These are phyloP conservation scores for Chorisops tibialis DNA, from an alignment of 2,888 invertebrate species.

Conservation along the genomic window DNA sequence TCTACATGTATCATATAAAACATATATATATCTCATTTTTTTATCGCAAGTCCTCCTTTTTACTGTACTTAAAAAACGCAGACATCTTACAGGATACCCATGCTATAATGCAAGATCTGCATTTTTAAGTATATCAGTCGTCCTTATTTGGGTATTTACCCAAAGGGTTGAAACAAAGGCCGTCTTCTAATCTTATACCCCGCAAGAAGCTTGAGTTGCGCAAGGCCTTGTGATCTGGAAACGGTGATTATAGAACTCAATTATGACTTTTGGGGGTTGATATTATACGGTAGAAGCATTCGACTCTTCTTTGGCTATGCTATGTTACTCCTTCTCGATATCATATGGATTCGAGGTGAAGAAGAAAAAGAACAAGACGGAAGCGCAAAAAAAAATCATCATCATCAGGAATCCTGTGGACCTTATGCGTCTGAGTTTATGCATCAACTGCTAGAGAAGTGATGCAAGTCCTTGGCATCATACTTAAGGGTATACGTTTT, in stretches of 20 bases:
- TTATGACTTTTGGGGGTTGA: conserved; percentile 30
- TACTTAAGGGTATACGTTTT: conserved; percentile 8
- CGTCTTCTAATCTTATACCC: conserved; percentile 23
- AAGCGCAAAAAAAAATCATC: conserved; percentile 21
- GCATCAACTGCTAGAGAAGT: conserved; percentile 30
- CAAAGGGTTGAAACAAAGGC: conserved; percentile 31
- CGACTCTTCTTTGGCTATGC: too few species aligned
- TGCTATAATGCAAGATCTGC: conserved; percentile 33
- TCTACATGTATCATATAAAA: background rate
- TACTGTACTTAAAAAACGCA: conserved; percentile 26
- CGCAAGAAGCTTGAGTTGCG: background rate
- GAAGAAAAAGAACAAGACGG: conserved; percentile 18
- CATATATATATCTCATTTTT: conserved; percentile 5
- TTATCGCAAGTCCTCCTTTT: conserved; percentile 1
- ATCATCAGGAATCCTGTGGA: conserved; percentile 18
- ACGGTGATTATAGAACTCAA: conserved; percentile 32
- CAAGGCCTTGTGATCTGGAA: conserved; percentile 32
- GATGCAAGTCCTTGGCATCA: conserved; percentile 29
- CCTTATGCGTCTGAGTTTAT: conserved; percentile 25
- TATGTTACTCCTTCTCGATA: background rate
- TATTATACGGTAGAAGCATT: conserved; percentile 5
- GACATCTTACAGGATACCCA: conserved; percentile 31
- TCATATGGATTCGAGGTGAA: conserved; percentile 3
- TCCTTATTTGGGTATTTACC: conserved; percentile 34
- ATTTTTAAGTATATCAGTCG: conserved; percentile 33